These are phyloP conservation scores for Sphinx pinastri DNA, from an alignment of 2,888 invertebrate genomes.

Conservation along the genomic window DNA sequence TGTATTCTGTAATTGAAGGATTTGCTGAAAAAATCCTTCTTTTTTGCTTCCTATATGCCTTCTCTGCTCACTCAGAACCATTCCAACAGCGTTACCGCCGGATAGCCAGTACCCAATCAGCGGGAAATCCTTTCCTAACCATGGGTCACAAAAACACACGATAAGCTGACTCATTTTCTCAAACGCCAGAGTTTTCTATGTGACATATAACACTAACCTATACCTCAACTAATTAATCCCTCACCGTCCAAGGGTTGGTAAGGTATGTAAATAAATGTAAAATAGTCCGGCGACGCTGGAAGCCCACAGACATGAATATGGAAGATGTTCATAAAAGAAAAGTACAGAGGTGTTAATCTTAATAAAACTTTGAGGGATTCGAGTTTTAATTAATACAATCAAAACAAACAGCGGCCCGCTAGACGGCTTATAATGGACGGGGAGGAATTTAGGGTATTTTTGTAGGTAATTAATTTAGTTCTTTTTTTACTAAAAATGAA, in stretches of 20 bases:
- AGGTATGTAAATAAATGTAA: constrained; percentile 27
- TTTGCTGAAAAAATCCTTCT: no score
- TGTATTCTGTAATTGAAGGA: no score
- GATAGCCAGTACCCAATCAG: no score
- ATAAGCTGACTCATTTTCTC: not conserved
- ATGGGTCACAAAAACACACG: no score
- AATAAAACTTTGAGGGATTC: constrained; percentile 73
- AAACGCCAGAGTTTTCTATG: no score
- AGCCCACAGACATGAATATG: constrained; percentile 72
- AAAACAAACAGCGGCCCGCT: constrained; percentile 75
- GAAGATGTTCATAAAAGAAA: constrained; percentile 69
- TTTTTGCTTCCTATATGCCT: no score
- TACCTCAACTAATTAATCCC: constrained; percentile 11
- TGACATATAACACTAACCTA: constrained; percentile 6
- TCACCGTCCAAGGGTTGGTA: constrained; percentile 8
- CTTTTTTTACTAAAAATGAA: no score
- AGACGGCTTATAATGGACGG: constrained; percentile 66
- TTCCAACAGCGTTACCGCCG: no score
- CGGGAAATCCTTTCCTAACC: no score
- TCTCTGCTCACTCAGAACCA: no score
- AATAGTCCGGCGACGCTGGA: constrained; percentile 16
- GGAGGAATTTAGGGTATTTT: constrained; percentile 44
- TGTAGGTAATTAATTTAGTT: not conserved
- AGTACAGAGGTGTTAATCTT: constrained; percentile 80
- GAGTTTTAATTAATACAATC: constrained; percentile 83